phyloP scores from a whole-genome alignment of 2,113 vertebrate species.

The Eulemur rufifrons region DNA sequence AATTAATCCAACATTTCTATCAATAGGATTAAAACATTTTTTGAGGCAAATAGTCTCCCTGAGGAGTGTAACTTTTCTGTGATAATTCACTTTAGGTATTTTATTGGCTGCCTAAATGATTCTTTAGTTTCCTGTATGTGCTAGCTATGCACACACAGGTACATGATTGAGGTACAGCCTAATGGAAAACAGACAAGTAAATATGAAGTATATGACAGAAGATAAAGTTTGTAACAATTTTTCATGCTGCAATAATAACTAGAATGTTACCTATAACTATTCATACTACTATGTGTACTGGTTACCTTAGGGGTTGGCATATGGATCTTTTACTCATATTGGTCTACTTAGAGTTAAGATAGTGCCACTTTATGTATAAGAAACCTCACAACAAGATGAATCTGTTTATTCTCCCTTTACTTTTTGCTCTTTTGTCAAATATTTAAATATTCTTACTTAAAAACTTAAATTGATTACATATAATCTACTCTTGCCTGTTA shows the following conservation, averaged over 20 bases:
- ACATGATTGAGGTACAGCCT: neutral
- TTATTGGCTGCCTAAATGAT: neutral
- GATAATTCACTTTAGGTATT: neutral
- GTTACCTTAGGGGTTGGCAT: neutral
- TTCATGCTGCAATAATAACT: neutral
- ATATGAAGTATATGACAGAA: neutral
- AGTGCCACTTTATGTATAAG: neutral
- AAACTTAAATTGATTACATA: neutral
- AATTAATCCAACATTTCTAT: neutral
- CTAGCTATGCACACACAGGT: neutral
- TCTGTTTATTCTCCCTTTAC: neutral
- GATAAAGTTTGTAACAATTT: neutral
- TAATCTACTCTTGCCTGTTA: neutral
- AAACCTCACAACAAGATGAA: neutral
- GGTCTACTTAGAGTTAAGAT: neutral
- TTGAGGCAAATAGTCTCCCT: neutral
- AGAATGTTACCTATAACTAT: neutral
- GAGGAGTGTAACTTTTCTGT: neutral
- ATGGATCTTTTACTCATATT: neutral
- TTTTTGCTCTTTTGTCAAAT: neutral
- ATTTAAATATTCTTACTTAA: slow-evolving; percentile 4
- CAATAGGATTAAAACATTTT: neutral
- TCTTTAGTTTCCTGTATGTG: neutral
- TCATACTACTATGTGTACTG: neutral
- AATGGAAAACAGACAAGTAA: neutral